These are phyloP conservation scores for Tiaroga cobitis DNA, from an alignment of 2,797 vertebrate species.

Conservation along the genomic window DNA sequence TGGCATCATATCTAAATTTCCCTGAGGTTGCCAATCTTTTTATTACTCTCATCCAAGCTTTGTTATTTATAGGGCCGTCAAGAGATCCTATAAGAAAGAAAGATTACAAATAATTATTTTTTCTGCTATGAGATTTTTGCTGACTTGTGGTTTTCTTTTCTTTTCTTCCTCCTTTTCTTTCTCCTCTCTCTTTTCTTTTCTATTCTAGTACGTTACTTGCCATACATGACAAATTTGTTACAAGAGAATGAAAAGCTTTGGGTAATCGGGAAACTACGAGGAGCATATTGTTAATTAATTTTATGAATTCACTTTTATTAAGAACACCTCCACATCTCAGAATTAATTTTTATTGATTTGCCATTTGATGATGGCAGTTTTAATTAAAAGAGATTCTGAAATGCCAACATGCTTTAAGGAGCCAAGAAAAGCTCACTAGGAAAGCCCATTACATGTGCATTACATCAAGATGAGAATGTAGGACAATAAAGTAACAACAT, in stretches of 20 bases:
- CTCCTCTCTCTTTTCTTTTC: neutral
- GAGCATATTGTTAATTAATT: conserved; percentile 20
- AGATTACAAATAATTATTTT: conserved; percentile 2
- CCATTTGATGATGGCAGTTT: conserved; percentile 25
- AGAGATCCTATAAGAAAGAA: neutral
- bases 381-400: conserved; percentile 42
- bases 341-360: conserved; percentile 34
- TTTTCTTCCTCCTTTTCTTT: neutral
- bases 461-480: neutral
- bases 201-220: neutral
- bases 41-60: conserved; percentile 9
- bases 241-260: neutral
- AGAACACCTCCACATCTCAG: conserved; percentile 2
- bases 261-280: neutral
- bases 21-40: conserved; percentile 1
- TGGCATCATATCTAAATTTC: conserved; percentile 3
- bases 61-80: conserved; percentile 5
- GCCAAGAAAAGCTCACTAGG: neutral
- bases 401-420: conserved; percentile 36
- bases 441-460: neutral
- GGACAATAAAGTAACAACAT: neutral
- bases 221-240: neutral
- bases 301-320: conserved; percentile 42
- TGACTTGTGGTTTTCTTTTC: neutral
- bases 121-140: neutral